Evolutionary conservation across 2,888 invertebrate species (phyloP), one percentile per base, ranked within the genome.

Genomic region (Clostera curtula): DNA sequence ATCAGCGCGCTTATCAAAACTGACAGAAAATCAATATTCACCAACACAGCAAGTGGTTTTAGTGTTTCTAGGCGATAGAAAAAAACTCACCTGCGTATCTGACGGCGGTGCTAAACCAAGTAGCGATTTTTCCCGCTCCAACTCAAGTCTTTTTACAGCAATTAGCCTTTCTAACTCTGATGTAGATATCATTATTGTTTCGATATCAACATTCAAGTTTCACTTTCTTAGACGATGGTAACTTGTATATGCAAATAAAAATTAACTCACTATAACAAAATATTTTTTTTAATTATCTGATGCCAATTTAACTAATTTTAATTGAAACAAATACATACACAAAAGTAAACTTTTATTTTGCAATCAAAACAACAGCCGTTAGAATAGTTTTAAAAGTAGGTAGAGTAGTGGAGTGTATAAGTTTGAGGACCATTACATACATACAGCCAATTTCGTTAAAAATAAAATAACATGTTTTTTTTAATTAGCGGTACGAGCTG

Each of bases 101-200:
- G 34, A 34, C 15, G 48, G 34, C 12, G 54, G 42, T 17, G 43
- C 35, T 29, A 75, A 45, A 15, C 79, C 79, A 26, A 83, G 53
- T 34, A 46, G 42, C 11, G 45, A 54, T 72, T 82, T 83, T 63
- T 83, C 83, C 33, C 57, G 60, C 51, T 76, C 64, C 54, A 83
- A 74, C 58, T 75, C 74, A 60, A 63, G 65, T 53, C 63, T 77
- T 73, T 83, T 83, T 59, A 51, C 60, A 25, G 59, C 47, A 70
- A 83, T 80, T 58, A 82, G 57, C 56, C 56, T 76, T 71, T 82
- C 82, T 69, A 83, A 61, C 49, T 66, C 49, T 36, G 41, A 50
- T 23, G 63, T 39, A 35, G 80, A 77, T 71, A 76, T 54, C 80
- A 82, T n/a, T n/a, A n/a, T 82, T 73, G 67, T 70, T 33, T 23